phyloP scores from a whole-genome alignment of 2,113 vertebrate genomes.

The Melanocharis versteri region DNA sequence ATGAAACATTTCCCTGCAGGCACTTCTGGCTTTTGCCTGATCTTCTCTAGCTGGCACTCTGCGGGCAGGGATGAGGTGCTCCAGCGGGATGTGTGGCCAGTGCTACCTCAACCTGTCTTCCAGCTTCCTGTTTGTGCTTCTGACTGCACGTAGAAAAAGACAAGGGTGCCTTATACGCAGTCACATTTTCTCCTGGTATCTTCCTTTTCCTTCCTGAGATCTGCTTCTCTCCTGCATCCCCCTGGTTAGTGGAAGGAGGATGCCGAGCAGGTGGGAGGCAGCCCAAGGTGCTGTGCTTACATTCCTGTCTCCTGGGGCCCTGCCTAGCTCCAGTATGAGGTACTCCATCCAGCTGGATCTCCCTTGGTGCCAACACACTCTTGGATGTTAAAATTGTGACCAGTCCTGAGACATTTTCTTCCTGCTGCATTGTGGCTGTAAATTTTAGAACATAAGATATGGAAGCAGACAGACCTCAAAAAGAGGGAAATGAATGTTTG shows the following conservation, averaged over 20 bases:
- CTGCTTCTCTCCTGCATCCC: neutral
- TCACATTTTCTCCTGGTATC: neutral
- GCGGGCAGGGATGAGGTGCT: accelerated
- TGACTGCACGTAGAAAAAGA: neutral
- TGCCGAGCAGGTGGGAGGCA: neutral
- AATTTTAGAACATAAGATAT: neutral
- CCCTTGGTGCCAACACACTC: neutral
- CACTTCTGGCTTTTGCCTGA: neutral
- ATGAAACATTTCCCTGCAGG: neutral
- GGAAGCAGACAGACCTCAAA: neutral
- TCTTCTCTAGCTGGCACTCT: neutral
- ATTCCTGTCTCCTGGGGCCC: neutral
- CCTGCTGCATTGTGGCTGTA: neutral
- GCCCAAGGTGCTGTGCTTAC: neutral
- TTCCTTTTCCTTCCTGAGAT: neutral
- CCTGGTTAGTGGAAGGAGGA: neutral
- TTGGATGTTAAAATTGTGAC: neutral
- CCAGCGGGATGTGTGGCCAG: accelerated
- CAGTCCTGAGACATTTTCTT: neutral
- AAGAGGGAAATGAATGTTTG: neutral
- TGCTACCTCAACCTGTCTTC: neutral
- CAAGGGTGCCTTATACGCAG: accelerated
- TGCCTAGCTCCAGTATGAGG: neutral
- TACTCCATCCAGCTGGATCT: neutral
- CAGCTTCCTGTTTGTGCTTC: neutral